A percentile compares a stretch with the other conserved stretches of the same genome.
These are phyloP conservation scores for Pseudochirops corinnae DNA, from an alignment of 2,797 vertebrate genomes.

Conservation along the genomic window DNA sequence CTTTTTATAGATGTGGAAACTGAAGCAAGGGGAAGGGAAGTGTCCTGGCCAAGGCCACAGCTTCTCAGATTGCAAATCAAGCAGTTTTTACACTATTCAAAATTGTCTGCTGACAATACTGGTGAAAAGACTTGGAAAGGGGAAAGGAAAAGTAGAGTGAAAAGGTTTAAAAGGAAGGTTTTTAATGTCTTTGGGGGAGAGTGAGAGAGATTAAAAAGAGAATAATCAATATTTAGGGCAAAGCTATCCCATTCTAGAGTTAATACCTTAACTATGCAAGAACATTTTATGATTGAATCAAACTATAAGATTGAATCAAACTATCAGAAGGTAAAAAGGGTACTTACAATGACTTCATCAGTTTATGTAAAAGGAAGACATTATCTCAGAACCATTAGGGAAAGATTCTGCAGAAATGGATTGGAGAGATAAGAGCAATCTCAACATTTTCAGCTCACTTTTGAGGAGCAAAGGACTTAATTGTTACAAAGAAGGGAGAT, in stretches of 20 bases:
- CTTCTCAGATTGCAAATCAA: background rate
- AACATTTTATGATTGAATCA: background rate
- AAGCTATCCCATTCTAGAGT: background rate
- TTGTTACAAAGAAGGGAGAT: background rate
- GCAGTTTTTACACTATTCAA: background rate
- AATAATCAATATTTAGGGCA: background rate
- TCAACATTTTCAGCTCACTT: background rate
- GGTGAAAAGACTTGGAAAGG: background rate
- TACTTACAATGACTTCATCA: background rate
- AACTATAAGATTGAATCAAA: background rate
- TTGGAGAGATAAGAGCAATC: background rate
- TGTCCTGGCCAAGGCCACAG: background rate
- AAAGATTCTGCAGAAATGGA: background rate
- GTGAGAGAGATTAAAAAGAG: background rate
- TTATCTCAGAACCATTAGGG: background rate
- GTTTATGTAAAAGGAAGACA: background rate
- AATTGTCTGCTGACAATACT: background rate
- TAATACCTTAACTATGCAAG: background rate
- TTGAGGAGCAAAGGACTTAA: background rate
- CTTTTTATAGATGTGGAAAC: background rate
- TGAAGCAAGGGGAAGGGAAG: background rate
- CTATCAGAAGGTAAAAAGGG: background rate
- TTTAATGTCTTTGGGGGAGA: background rate
- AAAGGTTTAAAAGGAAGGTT: background rate
- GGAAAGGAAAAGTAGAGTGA: background rate